phyloP scores from a whole-genome alignment of 2,797 vertebrate genomes.

The Alectoris magna region DNA sequence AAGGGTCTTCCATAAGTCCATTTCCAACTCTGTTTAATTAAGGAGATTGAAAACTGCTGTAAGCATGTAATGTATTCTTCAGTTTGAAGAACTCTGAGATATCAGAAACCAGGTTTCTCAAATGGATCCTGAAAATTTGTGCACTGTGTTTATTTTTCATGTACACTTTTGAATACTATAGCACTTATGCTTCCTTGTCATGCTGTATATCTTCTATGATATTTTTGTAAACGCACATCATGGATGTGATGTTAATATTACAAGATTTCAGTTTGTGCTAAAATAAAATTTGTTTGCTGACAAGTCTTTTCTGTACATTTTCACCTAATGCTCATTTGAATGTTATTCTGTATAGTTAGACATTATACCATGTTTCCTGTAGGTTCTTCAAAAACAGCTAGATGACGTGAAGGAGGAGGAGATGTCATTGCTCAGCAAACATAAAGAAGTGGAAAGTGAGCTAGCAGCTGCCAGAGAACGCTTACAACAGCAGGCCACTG shows the following conservation, averaged over 20 bases:
- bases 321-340: background rate
- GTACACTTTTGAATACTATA: background rate
- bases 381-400: slow-evolving; percentile 95
- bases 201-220: background rate
- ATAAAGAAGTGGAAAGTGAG: slow-evolving; percentile 96
- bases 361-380: slow-evolving; percentile 55
- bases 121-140: background rate
- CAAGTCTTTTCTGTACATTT: background rate
- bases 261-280: background rate
- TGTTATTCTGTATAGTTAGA: background rate
- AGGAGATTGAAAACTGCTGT: background rate
- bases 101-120: background rate
- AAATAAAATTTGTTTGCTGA: background rate
- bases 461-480: slow-evolving; percentile 92
- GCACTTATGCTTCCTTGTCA: background rate
- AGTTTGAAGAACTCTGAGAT: background rate
- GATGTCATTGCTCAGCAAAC: slow-evolving; percentile 91
- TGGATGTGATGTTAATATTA: background rate
- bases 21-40: background rate
- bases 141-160: background rate
- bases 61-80: background rate
- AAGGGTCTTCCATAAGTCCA: background rate
- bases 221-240: background rate
- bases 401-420: slow-evolving; percentile 95
- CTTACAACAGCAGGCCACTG: slow-evolving; percentile 95